Evolutionary conservation across 2,888 invertebrate species (phyloP), one percentile per base, ranked within the genome.

Genomic region (Meghimatium bilineatum): DNA sequence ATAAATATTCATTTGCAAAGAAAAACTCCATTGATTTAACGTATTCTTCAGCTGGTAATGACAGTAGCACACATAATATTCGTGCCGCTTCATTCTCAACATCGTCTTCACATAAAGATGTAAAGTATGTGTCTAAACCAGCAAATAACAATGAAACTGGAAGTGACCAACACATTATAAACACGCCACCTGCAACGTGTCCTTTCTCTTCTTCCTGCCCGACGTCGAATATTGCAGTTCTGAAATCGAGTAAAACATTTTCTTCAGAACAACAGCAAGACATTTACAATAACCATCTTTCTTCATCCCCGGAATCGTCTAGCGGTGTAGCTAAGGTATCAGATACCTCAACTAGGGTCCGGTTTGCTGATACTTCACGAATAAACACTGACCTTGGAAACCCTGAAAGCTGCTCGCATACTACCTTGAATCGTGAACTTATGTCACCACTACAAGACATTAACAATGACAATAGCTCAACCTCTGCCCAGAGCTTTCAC

Each of bases 11-110:
- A 1, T 1, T 23, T n/a, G 44, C 12, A 29, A 69, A 81, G 60
- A 72, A 63, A 63, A 56, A 63, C 36, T 72, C 72, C 29, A 29
- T 71, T 72, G 63, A 63, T n/a, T 1, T 72, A 14, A 74, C 63
- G 10, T 63, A 56, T 10, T 81, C 81, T 38, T 60, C 72, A n/a
- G n/a, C 52, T 20, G 52, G 71, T 23, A 56, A 36, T 36, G 52
- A 49, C 20, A 79, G 52, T 20, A 23, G 69, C 32, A 34, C 2
- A 1, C 32, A 6, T 20, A 80, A 23, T 0, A 71, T 52, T 52
- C 71, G 34, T 1, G 38, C 56, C 56, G 17, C 49, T 1, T 8
- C 79, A 26, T 49, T 34, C 29, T 44, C 49, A 1, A 38, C 17
- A 17, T 6, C 63, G 32, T 29, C 74, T 1, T 1, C 32, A 1